Base-by-base conservation (phyloP, 2,113 vertebrate genomes). In the Channa maculata region DNA sequence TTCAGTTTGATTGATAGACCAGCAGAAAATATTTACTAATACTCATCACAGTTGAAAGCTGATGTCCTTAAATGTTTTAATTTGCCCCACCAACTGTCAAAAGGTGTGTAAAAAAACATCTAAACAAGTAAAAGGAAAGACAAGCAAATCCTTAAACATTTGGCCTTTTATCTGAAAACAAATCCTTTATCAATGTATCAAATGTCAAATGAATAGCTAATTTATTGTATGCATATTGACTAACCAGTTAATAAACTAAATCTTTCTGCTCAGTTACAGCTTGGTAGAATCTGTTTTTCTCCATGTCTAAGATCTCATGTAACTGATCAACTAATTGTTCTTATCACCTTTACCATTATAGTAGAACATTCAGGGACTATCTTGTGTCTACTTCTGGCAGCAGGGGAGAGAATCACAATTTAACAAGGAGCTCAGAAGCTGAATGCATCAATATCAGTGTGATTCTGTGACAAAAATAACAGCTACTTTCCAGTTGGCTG, bases 381-480 rank as follows among this genome's bases (percentile, higher is more conserved):
- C 13, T 33, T 10, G 1, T 34, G 9, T 24, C n/a, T 39, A 8
- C 38, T 36, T 63, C 44, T 51, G 43, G 55, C 76, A 61, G 52
- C 13, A 12, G 13, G 51, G 6, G 44, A 38, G 48, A 61, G 43
- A 61, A 38, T 7, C 15, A 68, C 24, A 61, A 72, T 52, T 86
- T 84, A 83, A 84, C 54, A 61, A 79, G 64, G 59, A 85, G 43
- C 76, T 79, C 67, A 81, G 86, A 83, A 79, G 79, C 66, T 66
- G 55, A 82, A 80, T 84, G 88, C 81, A 78, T 59, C 57, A 65
- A 75, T 61, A 84, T 87, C 81, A 85, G 70, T 71, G 66, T 33
- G 34, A 59, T 46, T 65, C 67, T 45, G 14, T 5, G 48, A 77
- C 88, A 90, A 86, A 91, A 85, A 91, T 82, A 93, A 91, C 88